Base-by-base conservation (phyloP, 2,797 vertebrate genomes). In the Acanthiza pusilla region DNA sequence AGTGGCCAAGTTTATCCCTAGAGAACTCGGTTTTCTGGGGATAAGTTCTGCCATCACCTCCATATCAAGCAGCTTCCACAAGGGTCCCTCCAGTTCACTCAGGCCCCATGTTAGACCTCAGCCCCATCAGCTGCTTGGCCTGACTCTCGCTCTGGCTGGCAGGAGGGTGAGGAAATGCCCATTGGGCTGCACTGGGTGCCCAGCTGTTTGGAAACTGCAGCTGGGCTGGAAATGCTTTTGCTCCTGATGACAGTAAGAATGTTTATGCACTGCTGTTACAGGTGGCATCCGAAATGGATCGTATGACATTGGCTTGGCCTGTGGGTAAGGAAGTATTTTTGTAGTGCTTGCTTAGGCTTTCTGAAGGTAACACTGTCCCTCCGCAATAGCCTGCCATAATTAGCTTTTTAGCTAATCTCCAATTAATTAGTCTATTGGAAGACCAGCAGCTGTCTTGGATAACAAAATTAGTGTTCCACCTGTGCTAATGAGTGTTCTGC, bases 271-370 rank as follows among this genome's bases (percentile, higher is more conserved):
- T 97, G 92, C 96, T 93, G 70, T 98, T 98, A 62, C 98, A 99
- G 99, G 99, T 98, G 98, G 99, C 94, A 99, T 99, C 98, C 97
- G 98, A 96, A 99, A 98, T 93, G 98, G 98, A 65, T 98, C 97
- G 2, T 98, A 98, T 87, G 98, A 99, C 96, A 97, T 99, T 91
- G 99, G 99, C 89, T 98, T 99, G 95, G 99, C 99, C 26, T 99
- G 99, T 93, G 99, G 99, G 99, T 99, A 96, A 97, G 99, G 84
- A 88, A 38, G 43, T 58, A 70, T 91, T 94, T 81, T 63, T 66
- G 38, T 47, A 65, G 45, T 55, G 5, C 53, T 88, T 76, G 26
- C 42, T 55, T 50, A 62, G 71, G 74, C 55, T 77, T 65, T 53
- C 66, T 32, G 43, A 21, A 66, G 29, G 75, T 58, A 65, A 38